Evolutionary conservation across 2,888 invertebrate species (phyloP), one percentile per base, ranked within the genome.

Genomic region (Napeogenes sylphis): DNA sequence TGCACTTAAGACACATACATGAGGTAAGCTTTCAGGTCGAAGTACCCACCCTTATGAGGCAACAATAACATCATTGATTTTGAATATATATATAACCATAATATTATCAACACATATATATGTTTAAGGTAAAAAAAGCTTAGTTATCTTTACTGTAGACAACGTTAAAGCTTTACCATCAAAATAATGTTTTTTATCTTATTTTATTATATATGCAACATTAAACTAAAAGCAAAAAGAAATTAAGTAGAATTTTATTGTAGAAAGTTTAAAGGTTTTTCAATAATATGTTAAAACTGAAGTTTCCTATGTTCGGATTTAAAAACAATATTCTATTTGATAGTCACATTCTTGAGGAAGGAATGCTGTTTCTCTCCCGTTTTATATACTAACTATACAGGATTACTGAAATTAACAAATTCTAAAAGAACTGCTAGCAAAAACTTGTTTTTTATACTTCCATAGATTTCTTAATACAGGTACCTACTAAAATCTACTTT

Each of bases 181-280:
- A 8, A 51, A 30, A 51, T 10, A 10, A 10, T 42, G 42, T 42
- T 10, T 30, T 30, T 51, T 51, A 51, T 51, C 51, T 51, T 51
- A 8, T 51, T 51, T 51, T 30, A 47, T 32, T 35, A 54, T 45
- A 54, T 47, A 32, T 45, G 42, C 42, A 10, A 56, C 46, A n/a
- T 62, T 47, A 57, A 61, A 38, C 56, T 61, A 65, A 61, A 63
- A 63, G 58, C 63, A 63, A 66, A 63, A 58, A 33, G n/a, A 55
- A 56, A 59, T 61, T 47, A 65, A 53, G 30, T 51, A 8, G 8
- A 46, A 53, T 21, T 35, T 60, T 58, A 45, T 61, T 35, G 53
- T 56, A 61, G 63, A 61, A 60, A 62, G 62, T 21, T 58, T 51
- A 42, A 45, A 45, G 56, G 42, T 61, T 61, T 59, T 58, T 62